phyloP scores from a whole-genome alignment of 2,888 invertebrate genomes.

The Zeuzera pyrina region DNA sequence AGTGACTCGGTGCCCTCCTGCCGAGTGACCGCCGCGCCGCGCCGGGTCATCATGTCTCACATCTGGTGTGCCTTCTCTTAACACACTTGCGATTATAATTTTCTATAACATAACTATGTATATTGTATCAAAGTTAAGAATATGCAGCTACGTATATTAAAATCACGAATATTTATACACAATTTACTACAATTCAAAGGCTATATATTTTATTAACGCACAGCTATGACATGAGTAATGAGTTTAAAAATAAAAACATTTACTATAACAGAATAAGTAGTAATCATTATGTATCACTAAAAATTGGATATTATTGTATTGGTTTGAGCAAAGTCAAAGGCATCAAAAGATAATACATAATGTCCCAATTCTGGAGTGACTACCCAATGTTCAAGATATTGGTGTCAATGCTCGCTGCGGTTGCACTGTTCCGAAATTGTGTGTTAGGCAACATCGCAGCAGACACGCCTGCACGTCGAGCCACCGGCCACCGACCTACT shows the following conservation, averaged over 20 bases:
- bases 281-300: too few relatives aligned
- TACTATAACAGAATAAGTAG: too few relatives aligned
- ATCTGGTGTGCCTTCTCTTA: slow-evolving; percentile 29
- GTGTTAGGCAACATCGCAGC: slow-evolving; percentile 53
- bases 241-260: too few relatives aligned
- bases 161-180: too few relatives aligned
- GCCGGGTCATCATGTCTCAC: slow-evolving; percentile 38
- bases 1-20: slow-evolving; percentile 30
- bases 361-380: slow-evolving; percentile 34
- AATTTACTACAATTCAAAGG: too few relatives aligned
- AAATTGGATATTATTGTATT: too few relatives aligned
- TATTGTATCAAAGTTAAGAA: too few relatives aligned
- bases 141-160: too few relatives aligned
- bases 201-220: too few relatives aligned
- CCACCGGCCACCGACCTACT: slow-evolving; percentile 38
- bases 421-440: slow-evolving; percentile 67
- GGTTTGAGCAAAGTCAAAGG: slow-evolving; percentile 13
- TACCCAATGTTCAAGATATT: slow-evolving; percentile 56
- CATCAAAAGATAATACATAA: slow-evolving; percentile 20
- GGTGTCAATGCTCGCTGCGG: slow-evolving; percentile 71
- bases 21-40: slow-evolving; percentile 37
- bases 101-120: too few relatives aligned
- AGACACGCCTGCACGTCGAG: slow-evolving; percentile 20
- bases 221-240: too few relatives aligned
- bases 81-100: too few relatives aligned